A percentile compares a stretch with the other conserved stretches of the same genome.
Evolutionary conservation across 2,113 vertebrate species (phyloP).

Genomic region (Chaetura pelagica): DNA sequence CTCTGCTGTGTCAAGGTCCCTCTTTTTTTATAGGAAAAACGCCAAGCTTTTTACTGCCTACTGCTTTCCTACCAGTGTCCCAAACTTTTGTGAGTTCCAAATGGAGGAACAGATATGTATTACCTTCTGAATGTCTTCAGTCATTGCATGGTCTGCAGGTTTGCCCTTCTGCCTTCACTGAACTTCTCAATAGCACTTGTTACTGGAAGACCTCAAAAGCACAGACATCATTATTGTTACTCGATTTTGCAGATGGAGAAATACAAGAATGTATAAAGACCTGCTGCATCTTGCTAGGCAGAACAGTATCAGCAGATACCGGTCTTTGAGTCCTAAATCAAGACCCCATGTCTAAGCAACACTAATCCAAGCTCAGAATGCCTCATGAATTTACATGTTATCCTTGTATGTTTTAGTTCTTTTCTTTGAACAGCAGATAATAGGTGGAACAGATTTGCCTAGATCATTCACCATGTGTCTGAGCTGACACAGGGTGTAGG

Average conservation of each 20-base stretch:
- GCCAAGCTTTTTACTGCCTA: neutral
- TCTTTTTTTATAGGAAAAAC: neutral
- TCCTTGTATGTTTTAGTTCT: neutral
- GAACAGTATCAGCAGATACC: neutral
- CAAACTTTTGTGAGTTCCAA: neutral
- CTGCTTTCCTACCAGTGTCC: neutral
- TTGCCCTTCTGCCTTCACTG: neutral
- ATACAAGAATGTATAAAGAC: neutral
- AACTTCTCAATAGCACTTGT: neutral
- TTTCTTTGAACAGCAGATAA: neutral
- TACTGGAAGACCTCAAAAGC: neutral
- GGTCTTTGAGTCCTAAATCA: neutral
- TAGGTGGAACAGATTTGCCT: neutral
- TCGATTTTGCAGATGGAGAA: neutral
- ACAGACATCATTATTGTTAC: accelerated
- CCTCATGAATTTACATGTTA: neutral
- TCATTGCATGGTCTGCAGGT: neutral
- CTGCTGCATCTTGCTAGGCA: neutral
- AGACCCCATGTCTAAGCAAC: neutral
- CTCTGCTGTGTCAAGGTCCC: neutral
- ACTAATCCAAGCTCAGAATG: neutral
- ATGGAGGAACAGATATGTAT: neutral
- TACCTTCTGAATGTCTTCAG: neutral
- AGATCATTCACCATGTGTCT: neutral
- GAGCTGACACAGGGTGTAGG: neutral